phyloP scores from a whole-genome alignment of 2,797 vertebrate genomes.

The Sarcophilus harrisii region DNA sequence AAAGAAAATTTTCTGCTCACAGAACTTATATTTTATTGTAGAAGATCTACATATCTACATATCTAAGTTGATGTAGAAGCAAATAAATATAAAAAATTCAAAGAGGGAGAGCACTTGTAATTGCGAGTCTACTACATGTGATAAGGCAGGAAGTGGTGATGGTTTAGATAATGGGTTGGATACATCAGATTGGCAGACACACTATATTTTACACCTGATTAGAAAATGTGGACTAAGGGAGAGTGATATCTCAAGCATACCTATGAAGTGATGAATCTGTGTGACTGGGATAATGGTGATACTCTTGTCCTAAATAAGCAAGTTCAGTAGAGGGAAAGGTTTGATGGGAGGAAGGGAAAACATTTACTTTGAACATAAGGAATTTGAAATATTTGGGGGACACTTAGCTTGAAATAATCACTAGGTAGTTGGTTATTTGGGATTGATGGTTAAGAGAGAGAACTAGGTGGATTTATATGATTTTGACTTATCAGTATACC shows the following conservation, averaged over 20 bases:
- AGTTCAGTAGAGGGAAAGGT: not conserved
- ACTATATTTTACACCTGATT: not conserved
- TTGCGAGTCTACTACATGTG: not conserved
- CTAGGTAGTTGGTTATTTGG: too few species aligned
- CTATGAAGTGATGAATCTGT: not conserved
- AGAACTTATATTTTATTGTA: not conserved
- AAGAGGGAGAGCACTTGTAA: not conserved
- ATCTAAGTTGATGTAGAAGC: not conserved
- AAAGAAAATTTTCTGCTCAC: not conserved
- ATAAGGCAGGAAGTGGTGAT: not conserved
- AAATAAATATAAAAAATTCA: not conserved
- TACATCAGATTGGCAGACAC: not conserved
- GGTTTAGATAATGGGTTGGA: not conserved
- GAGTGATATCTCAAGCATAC: not conserved
- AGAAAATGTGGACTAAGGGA: not conserved
- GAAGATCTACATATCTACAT: not conserved
- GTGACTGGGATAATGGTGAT: not conserved
- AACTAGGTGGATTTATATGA: not conserved
- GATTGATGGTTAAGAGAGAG: not conserved
- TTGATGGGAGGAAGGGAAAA: not conserved
- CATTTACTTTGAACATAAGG: not conserved
- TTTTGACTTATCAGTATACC: not conserved
- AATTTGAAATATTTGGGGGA: not conserved
- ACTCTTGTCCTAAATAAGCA: not conserved
- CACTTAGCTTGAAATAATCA: not conserved